Evolutionary conservation across 2,888 invertebrate genomes (phyloP).

Genomic region (Enchytraeus crypticus): DNA sequence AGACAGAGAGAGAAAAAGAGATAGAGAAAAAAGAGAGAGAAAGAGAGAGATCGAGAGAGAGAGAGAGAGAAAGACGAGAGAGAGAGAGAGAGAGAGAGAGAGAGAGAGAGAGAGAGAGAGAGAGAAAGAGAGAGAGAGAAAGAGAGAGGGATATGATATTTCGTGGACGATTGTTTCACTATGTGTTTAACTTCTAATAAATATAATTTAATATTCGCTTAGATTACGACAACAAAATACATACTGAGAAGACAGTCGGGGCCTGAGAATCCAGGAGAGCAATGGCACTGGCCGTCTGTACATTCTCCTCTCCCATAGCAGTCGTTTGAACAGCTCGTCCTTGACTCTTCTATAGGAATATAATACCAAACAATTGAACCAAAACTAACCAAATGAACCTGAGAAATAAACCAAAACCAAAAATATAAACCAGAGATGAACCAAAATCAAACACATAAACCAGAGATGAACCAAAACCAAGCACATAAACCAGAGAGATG

Average conservation of each 20-base stretch:
- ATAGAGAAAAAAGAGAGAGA: neutral
- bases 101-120: neutral
- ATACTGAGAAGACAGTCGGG: conserved; percentile 92
- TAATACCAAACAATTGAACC: neutral
- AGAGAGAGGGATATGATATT: too few relatives aligned
- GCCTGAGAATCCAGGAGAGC: conserved; percentile 90
- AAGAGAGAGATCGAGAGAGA: too few relatives aligned
- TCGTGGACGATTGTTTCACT: too few relatives aligned
- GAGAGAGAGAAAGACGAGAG: too few relatives aligned
- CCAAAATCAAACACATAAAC: neutral
- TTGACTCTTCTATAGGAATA: neutral
- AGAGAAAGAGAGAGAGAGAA: neutral
- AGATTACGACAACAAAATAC: conserved; percentile 47
- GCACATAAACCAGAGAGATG: neutral
- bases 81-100: neutral
- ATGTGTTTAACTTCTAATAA: too few relatives aligned
- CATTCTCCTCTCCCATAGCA: conserved; percentile 96
- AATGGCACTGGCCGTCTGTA: conserved; percentile 79
- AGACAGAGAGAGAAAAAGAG: neutral
- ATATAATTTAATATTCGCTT: too few relatives aligned
- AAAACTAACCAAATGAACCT: neutral
- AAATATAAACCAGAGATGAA: neutral
- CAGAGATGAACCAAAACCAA: neutral
- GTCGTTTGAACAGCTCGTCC: neutral
- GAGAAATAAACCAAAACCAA: neutral